Conservation (phyloP, 2,797 vertebrate species). For the Benthosema pterotum region DNA sequence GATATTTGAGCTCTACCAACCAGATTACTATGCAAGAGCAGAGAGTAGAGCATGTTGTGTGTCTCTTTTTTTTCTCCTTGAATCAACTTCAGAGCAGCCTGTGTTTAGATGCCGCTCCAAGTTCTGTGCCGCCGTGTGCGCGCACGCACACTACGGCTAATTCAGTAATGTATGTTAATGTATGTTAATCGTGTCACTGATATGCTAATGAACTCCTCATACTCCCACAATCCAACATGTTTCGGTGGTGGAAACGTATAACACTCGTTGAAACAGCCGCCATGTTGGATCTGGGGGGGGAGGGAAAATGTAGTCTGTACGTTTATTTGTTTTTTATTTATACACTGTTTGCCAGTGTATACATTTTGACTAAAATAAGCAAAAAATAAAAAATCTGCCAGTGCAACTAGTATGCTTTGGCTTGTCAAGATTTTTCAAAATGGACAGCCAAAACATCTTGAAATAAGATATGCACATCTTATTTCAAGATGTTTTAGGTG, state of each 20-base stretch:
- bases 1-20: conserved; percentile 39
- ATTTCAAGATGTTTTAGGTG: too few relatives aligned
- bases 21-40: conserved; percentile 54
- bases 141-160: conserved; percentile 72
- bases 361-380: too few relatives aligned
- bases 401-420: too few relatives aligned
- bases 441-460: too few relatives aligned
- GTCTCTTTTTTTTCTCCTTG: conserved; percentile 50
- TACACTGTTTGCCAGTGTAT: too few relatives aligned
- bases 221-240: conserved; percentile 75
- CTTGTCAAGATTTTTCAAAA: too few relatives aligned
- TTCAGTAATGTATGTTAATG: conserved; percentile 82
- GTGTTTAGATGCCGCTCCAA: conserved; percentile 75
- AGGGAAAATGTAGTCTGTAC: conserved; percentile 31
- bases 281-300: conserved; percentile 58
- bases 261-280: conserved; percentile 55
- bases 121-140: conserved; percentile 56
- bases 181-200: conserved; percentile 84
- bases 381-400: too few relatives aligned
- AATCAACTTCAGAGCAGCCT: conserved; percentile 67
- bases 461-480: too few relatives aligned
- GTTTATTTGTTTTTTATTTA: conserved; percentile 35
- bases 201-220: conserved; percentile 82
- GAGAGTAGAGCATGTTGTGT: too few relatives aligned
- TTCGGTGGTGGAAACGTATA: conserved; percentile 54